These are phyloP conservation scores for Drosophila subquinaria DNA, from an alignment of 2,888 invertebrate species.

Conservation along the genomic window DNA sequence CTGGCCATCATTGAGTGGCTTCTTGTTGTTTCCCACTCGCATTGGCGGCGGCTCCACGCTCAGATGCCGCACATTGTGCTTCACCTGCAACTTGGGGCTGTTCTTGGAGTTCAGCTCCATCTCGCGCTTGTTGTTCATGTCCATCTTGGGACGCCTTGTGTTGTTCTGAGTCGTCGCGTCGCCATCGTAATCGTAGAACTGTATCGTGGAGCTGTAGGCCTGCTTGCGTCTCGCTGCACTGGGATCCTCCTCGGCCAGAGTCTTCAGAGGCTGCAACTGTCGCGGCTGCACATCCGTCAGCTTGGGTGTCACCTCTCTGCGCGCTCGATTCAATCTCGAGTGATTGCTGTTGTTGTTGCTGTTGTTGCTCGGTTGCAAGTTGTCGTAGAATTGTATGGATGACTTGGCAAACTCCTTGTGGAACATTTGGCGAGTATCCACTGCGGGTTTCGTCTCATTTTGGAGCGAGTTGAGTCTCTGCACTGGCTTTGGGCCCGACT, in stretches of 20 bases:
- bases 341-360: constrained; percentile 18
- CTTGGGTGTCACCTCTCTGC: constrained; percentile 72
- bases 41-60: constrained; percentile 50
- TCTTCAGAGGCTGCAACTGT: constrained; percentile 34
- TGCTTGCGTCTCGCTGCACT: constrained; percentile 75
- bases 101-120: constrained; percentile 83
- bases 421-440: constrained; percentile 82
- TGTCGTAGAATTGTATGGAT: constrained; percentile 84
- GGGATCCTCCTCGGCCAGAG: constrained; percentile 58
- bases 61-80: constrained; percentile 76
- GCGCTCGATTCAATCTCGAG: constrained; percentile 35
- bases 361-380: constrained; percentile 59
- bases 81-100: constrained; percentile 83
- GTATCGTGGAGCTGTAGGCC: constrained; percentile 82
- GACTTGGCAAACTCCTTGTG: constrained; percentile 84
- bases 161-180: constrained; percentile 71
- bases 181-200: constrained; percentile 83
- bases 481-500: constrained; percentile 16
- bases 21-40: constrained; percentile 51
- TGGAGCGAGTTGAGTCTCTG: constrained; percentile 40
- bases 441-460: constrained; percentile 44
- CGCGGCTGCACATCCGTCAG: constrained; percentile 55
- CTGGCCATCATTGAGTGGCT: constrained; percentile 62
- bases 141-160: constrained; percentile 75
- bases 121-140: constrained; percentile 83